phyloP scores from a whole-genome alignment of 2,113 vertebrate species.

The Nansenia antarctica region DNA sequence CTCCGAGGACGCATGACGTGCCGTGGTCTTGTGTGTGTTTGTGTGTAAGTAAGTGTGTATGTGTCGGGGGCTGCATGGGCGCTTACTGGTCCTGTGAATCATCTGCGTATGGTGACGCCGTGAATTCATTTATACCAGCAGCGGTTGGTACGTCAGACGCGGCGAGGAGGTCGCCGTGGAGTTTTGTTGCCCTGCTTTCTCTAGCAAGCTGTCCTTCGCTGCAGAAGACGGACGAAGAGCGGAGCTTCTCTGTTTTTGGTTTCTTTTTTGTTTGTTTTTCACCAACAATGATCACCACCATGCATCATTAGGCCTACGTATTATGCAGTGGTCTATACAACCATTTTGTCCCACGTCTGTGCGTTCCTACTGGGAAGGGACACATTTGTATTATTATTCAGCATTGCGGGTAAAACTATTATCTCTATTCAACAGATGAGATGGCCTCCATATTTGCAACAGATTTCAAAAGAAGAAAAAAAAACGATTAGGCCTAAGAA shows the following conservation, averaged over 20 bases:
- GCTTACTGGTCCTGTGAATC: slow-evolving; percentile 64
- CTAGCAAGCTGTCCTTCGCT: slow-evolving; percentile 48
- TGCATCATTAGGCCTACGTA: not conserved
- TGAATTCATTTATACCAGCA: slow-evolving; percentile 76
- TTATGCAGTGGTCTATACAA: not conserved
- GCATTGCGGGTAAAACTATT: not conserved
- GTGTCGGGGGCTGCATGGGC: slow-evolving; percentile 60
- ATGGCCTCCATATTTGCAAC: not conserved
- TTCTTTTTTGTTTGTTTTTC: slow-evolving; percentile 1
- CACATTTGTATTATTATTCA: not conserved
- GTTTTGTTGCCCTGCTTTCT: slow-evolving; percentile 62
- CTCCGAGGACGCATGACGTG: slow-evolving; percentile 75
- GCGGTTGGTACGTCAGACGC: slow-evolving; percentile 74
- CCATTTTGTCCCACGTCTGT: no score
- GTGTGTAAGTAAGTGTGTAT: slow-evolving; percentile 28
- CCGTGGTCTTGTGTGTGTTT: slow-evolving; percentile 34
- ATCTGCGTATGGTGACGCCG: slow-evolving; percentile 72
- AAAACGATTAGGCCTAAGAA: not conserved
- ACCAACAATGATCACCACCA: not conserved
- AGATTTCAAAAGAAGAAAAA: not conserved
- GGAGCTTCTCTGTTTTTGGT: not conserved
- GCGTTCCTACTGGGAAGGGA: no score
- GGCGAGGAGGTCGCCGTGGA: slow-evolving; percentile 62
- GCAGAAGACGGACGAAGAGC: slow-evolving; percentile 34
- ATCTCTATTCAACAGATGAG: not conserved